Base-by-base conservation (phyloP, 1,140 invertebrate genomes). In the Heliconius hermathena region DNA sequence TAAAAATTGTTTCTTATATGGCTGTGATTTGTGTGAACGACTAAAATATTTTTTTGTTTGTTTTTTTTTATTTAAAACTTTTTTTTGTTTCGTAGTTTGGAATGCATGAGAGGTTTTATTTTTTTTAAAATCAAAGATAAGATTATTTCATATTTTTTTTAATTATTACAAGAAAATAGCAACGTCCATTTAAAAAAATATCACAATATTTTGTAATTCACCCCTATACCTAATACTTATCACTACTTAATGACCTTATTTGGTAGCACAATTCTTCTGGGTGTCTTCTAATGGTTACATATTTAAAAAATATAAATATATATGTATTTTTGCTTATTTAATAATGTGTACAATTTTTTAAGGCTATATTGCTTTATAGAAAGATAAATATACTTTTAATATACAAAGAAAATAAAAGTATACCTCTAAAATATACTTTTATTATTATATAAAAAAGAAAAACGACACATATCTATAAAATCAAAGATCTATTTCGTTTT, bases 191-290 rank as follows among this genome's bases (percentile, higher is more conserved):
- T 46, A 4, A 46, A 46, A 46, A 46, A 60, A 11, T 60, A 13
- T 3, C 9, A 66, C 3, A 26, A 66, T 29, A 36, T 36, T 36
- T 36, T 13, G 11, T 29, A 16, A 66, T 66, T 16, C 4, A 13
- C 57, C 26, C 3, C 54, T n/a, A 57, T 57, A 57, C 6, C 20
- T 60, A 60, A 60, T 60, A 22, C n/a, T 60, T 60, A 3, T 22
- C 54, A 60, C 54, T 52, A 52, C 18, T 26, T 29, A 66, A 29
- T 29, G 9, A 66, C 3, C 4, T 29, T 66, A 3, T 13, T 66
- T 66, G 60, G 26, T 66, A 29, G 60, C 60, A 66, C 60, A 66
- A 26, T 29, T 66, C 26, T 66, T 66, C 26, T 66, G 60, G 60
- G 60, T 29, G 20, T 60, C 54, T 66, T 13, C 26, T 66, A 29